Conservation (phyloP, 2,888 invertebrate genomes). For the Epistrophe grossulariae region DNA sequence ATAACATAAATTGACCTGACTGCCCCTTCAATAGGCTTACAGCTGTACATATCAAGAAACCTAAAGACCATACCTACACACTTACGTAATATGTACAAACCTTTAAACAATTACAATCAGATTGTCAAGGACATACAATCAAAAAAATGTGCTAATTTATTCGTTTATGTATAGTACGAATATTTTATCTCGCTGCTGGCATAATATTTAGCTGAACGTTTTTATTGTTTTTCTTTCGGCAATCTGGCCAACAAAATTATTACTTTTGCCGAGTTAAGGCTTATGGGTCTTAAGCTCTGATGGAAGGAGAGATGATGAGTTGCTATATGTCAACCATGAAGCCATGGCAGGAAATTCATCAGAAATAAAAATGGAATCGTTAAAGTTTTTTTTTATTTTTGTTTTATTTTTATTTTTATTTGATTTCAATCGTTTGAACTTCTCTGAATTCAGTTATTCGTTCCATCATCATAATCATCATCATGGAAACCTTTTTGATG, state of each 20-base stretch:
- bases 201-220: conserved; percentile 20
- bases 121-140: conserved; percentile 20
- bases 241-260: conserved; percentile 61
- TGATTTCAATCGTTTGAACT: conserved; percentile 8
- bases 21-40: not conserved
- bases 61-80: too few species aligned
- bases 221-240: conserved; percentile 62
- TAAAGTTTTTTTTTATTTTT: not conserved
- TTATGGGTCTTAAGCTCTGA: not conserved
- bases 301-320: not conserved
- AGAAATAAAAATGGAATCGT: not conserved
- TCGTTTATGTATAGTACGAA: not conserved
- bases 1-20: not conserved
- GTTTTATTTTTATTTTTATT: conserved; percentile 13
- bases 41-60: too few species aligned
- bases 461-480: not conserved
- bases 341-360: conserved; percentile 2
- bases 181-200: not conserved
- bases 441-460: not conserved
- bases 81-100: not conserved
- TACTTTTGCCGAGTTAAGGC: conserved; percentile 37
- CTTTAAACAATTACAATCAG: conserved; percentile 14
- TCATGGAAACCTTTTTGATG: not conserved
- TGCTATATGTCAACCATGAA: too few species aligned
- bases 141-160: conserved; percentile 29